A percentile compares a stretch with the other conserved stretches of the same genome.
Evolutionary conservation across 2,113 vertebrate species (phyloP).

Genomic region (Clupea harengus): DNA sequence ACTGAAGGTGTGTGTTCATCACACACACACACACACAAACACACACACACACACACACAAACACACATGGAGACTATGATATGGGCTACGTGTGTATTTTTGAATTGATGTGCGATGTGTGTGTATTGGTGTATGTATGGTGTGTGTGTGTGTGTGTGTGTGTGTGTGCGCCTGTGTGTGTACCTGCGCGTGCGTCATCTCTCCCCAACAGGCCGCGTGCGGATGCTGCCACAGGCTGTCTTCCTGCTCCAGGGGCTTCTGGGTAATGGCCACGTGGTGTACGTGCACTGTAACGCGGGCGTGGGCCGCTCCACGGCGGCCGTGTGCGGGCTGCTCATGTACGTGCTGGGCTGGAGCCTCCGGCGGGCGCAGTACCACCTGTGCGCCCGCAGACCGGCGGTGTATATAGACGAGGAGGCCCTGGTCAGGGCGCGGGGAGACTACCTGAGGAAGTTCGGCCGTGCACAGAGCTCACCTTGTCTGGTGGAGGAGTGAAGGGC

Average conservation of each 20-base stretch:
- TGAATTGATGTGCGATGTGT: too few species aligned
- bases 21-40: background rate
- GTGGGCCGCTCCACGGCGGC: slow-evolving; percentile 90
- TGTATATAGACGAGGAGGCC: slow-evolving; percentile 93
- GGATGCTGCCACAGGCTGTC: slow-evolving; percentile 94
- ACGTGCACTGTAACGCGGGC: slow-evolving; percentile 94
- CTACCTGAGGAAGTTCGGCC: slow-evolving; percentile 88
- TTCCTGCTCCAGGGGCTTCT: slow-evolving; percentile 87
- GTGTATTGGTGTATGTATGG: too few species aligned
- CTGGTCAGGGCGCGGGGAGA: slow-evolving; percentile 79
- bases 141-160: too few species aligned
- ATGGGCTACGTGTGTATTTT: too few species aligned
- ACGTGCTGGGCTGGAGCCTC: slow-evolving; percentile 84
- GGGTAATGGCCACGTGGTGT: slow-evolving; percentile 88
- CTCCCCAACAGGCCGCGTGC: slow-evolving; percentile 76
- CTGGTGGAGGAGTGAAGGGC: slow-evolving; percentile 51
- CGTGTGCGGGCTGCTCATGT: slow-evolving; percentile 88
- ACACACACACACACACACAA: background rate
- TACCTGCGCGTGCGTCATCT: too few species aligned
- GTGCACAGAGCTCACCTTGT: slow-evolving; percentile 65
- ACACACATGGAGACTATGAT: too few species aligned
- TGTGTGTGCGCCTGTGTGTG: too few species aligned
- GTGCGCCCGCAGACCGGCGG: slow-evolving; percentile 77
- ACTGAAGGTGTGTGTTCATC: slow-evolving; percentile 79
- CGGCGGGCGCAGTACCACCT: slow-evolving; percentile 91